Percentiles rank a stretch among this genome's conserved stretches.
phyloP scores from a whole-genome alignment of 2,888 invertebrate genomes.

The Laspeyria flexula region DNA sequence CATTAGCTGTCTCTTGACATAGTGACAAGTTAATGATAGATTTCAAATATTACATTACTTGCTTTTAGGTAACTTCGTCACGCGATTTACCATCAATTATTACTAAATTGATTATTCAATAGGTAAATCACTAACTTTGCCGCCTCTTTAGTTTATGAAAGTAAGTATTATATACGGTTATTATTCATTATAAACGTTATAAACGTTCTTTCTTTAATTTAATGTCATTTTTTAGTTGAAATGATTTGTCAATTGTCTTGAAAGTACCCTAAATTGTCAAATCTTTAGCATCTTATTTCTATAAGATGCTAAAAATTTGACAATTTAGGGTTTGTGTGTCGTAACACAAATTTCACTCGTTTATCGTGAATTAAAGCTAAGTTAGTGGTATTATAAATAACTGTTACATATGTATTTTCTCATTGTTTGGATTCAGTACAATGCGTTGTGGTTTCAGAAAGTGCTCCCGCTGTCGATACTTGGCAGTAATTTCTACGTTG shows the following conservation, averaged over 20 bases:
- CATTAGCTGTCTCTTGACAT: not conserved
- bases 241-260: too few species aligned
- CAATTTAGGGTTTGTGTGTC: too few species aligned
- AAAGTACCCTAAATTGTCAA: too few species aligned
- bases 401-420: slow-evolving; percentile 46
- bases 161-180: slow-evolving; percentile 39
- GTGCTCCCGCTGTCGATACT: slow-evolving; percentile 62
- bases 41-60: not conserved
- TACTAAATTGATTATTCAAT: slow-evolving; percentile 37
- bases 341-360: slow-evolving; percentile 2
- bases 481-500: slow-evolving; percentile 63
- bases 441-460: slow-evolving; percentile 58
- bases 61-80: slow-evolving; percentile 43
- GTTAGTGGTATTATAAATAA: slow-evolving; percentile 25
- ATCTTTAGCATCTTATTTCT: too few species aligned
- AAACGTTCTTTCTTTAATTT: too few species aligned
- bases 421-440: slow-evolving; percentile 56
- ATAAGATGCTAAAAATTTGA: too few species aligned
- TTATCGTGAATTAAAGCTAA: slow-evolving; percentile 10
- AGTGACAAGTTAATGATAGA: not conserved
- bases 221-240: too few species aligned
- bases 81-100: slow-evolving; percentile 35
- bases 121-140: slow-evolving; percentile 49
- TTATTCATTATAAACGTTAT: slow-evolving; percentile 6
- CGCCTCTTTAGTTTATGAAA: slow-evolving; percentile 52